Evolutionary conservation across 2,113 vertebrate species (phyloP).

Genomic region (Tympanuchus pallidicinctus): DNA sequence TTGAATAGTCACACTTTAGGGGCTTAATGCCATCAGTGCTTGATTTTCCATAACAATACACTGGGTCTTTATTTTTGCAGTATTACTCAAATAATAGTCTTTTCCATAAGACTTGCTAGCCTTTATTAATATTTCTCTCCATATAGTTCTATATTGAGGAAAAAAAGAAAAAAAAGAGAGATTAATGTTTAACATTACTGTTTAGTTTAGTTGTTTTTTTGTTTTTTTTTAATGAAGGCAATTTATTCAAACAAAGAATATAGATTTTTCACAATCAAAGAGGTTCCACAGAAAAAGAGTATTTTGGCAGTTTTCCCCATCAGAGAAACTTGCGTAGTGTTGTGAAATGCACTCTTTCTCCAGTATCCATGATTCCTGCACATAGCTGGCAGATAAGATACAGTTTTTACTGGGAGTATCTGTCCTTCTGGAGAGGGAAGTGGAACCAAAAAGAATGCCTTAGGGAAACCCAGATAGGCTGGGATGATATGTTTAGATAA

Average conservation of each 20-base stretch:
- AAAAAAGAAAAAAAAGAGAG: too few relatives aligned
- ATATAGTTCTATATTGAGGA: background rate
- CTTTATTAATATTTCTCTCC: background rate
- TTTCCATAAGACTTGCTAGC: background rate
- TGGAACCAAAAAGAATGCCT: background rate
- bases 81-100: constrained; percentile 9
- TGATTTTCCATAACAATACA: constrained; percentile 21
- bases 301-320: background rate
- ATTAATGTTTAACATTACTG: background rate
- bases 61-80: constrained; percentile 15
- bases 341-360: background rate
- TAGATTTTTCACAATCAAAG: background rate
- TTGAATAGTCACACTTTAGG: constrained; percentile 3
- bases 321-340: background rate
- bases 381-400: fast-evolving
- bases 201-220: background rate
- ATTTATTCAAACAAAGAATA: background rate
- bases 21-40: background rate
- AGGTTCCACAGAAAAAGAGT: background rate
- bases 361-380: background rate
- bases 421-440: background rate
- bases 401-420: background rate
- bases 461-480: background rate
- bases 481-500: background rate
- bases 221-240: background rate